phyloP scores from a whole-genome alignment of 2,113 vertebrate species.

The Grallaria varia region DNA sequence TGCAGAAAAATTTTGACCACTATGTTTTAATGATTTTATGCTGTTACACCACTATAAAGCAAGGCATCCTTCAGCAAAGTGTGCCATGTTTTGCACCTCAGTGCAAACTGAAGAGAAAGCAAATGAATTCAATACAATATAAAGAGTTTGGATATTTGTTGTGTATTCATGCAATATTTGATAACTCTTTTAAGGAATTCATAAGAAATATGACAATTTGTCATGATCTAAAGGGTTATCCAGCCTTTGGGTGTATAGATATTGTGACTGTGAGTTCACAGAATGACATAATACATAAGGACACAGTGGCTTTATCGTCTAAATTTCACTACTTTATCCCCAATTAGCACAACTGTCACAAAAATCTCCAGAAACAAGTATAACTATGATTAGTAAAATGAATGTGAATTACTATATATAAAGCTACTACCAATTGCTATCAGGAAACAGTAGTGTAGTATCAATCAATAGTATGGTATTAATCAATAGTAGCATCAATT shows the following conservation, averaged over 20 bases:
- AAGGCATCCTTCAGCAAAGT: neutral
- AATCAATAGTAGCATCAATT: neutral
- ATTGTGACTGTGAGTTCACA: neutral
- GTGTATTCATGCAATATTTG: neutral
- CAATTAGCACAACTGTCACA: neutral
- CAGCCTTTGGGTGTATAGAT: neutral
- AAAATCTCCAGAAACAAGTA: neutral
- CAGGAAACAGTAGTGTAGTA: neutral
- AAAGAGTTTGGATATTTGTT: neutral
- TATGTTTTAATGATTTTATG: neutral
- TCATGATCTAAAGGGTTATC: neutral
- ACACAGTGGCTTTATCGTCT: neutral
- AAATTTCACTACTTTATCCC: neutral
- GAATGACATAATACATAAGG: fast-evolving
- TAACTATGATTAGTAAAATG: neutral
- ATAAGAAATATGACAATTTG: neutral
- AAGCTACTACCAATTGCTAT: neutral
- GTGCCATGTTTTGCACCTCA: neutral
- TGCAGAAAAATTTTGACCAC: no score
- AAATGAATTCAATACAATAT: neutral
- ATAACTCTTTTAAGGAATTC: neutral
- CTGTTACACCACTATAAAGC: neutral
- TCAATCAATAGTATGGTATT: neutral
- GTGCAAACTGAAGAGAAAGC: neutral
- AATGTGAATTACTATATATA: neutral